Evolutionary conservation across 2,113 vertebrate genomes (phyloP), one percentile per base, ranked within the genome.

Genomic region (Podiceps cristatus): DNA sequence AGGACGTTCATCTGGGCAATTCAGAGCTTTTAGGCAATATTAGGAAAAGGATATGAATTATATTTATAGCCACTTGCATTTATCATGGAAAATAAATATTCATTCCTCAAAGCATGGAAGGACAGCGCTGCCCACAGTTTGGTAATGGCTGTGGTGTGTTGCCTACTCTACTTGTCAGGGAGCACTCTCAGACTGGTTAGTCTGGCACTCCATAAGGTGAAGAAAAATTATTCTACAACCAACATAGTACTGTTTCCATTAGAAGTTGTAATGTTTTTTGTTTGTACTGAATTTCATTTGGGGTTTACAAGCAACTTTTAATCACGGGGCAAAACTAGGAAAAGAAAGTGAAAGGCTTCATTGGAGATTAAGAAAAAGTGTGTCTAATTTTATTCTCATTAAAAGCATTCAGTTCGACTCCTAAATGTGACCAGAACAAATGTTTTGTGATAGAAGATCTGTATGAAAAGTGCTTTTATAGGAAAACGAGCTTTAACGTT

Each of bases 401-500:
- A 68, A 71, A 75, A 71, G 5, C 28, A 64, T 84, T 81, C 15
- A 13, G 8, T 82, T 87, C 0, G 1, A 82, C 52, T 79, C 47
- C 73, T 29, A 71, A 82, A 73, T 75, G 76, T 35, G 74, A 76
- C 28, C 80, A 69, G 64, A 91, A 87, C 25, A 76, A 93, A 59
- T 69, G 44, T 53, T 87, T 91, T 49, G 56, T 62, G 49, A n/a
- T 35, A 47, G 29, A 92, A 29, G n/a, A 60, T 63, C 62, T 93
- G 13, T 53, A 40, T 52, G 37, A 96, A 68, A 82, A 68, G 25
- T 55, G 16, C 68, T 77, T 67, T 24, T 35, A 20, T 22, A 56
- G 42, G 49, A 87, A 97, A 97, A 91, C 29, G 94, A 77, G 28
- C 87, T 79, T 96, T 96, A 96, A 97, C 81, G 93, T 94, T 95